Evolutionary conservation across 2,888 invertebrate genomes (phyloP).

Genomic region (Panopea generosa): DNA sequence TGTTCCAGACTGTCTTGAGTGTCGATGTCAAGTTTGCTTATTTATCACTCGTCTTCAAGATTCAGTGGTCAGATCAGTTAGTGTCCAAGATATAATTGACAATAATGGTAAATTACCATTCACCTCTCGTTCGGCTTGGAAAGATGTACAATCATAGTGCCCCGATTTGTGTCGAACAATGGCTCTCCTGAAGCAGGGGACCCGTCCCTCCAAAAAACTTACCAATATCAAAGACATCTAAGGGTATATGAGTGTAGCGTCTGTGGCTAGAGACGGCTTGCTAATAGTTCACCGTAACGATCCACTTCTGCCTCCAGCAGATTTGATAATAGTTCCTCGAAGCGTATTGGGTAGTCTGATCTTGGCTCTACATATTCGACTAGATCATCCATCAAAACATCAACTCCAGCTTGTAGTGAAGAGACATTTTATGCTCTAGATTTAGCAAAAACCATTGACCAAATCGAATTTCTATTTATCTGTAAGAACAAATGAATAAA

Average conservation of each 20-base stretch:
- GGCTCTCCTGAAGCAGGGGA: slow-evolving; percentile 66
- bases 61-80: slow-evolving; percentile 53
- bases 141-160: slow-evolving; percentile 57
- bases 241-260: slow-evolving; percentile 50
- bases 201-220: slow-evolving; percentile 65
- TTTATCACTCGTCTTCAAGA: slow-evolving; percentile 49
- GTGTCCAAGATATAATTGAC: slow-evolving; percentile 31
- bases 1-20: slow-evolving; percentile 49
- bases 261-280: slow-evolving; percentile 64
- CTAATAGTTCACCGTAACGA: slow-evolving; percentile 43
- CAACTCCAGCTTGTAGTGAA: slow-evolving; percentile 59
- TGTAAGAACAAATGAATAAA: too few species aligned
- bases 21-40: slow-evolving; percentile 55
- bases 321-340: slow-evolving; percentile 63
- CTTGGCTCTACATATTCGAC: slow-evolving; percentile 57
- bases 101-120: slow-evolving; percentile 43
- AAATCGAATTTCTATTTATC: too few species aligned
- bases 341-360: slow-evolving; percentile 55
- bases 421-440: slow-evolving; percentile 61
- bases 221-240: slow-evolving; percentile 67
- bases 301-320: slow-evolving; percentile 28
- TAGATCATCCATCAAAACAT: slow-evolving; percentile 60
- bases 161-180: slow-evolving; percentile 62
- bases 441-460: too few species aligned
- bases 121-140: slow-evolving; percentile 59